These are phyloP conservation scores for Dasyurus viverrinus DNA, from an alignment of 2,113 vertebrate species.

Conservation along the genomic window DNA sequence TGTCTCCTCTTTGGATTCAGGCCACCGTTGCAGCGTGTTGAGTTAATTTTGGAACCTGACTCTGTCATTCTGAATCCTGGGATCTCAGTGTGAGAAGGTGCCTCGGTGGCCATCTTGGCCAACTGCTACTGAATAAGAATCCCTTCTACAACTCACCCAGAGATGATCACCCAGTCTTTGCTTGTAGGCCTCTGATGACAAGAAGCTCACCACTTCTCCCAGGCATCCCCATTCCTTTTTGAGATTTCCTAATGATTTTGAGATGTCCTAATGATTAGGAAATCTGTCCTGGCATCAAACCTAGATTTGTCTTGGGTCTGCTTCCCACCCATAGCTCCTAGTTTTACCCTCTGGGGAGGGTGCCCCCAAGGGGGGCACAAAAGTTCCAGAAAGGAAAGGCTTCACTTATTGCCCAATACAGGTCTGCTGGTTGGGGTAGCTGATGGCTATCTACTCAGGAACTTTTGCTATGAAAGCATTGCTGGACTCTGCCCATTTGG, in stretches of 20 bases:
- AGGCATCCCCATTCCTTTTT: not conserved
- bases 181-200: not conserved
- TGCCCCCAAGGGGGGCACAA: not conserved
- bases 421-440: not conserved
- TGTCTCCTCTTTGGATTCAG: not conserved
- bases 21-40: not conserved
- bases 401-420: not conserved
- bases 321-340: not conserved
- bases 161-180: not conserved
- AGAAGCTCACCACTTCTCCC: not conserved
- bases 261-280: not conserved
- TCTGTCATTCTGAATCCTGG: not conserved
- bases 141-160: not conserved
- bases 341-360: not conserved
- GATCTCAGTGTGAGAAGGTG: not conserved
- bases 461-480: not conserved
- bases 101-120: not conserved
- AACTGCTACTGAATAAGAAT: not conserved
- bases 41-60: not conserved
- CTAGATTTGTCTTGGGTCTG: not conserved
- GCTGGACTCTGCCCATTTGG: slow-evolving; percentile 19
- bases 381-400: no score
- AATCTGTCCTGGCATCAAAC: not conserved
- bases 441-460: not conserved
- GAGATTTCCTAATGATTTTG: not conserved